A percentile compares a stretch with the other conserved stretches of the same genome.
phyloP scores from a whole-genome alignment of 2,113 vertebrate genomes.

The Aramus guarauna region DNA sequence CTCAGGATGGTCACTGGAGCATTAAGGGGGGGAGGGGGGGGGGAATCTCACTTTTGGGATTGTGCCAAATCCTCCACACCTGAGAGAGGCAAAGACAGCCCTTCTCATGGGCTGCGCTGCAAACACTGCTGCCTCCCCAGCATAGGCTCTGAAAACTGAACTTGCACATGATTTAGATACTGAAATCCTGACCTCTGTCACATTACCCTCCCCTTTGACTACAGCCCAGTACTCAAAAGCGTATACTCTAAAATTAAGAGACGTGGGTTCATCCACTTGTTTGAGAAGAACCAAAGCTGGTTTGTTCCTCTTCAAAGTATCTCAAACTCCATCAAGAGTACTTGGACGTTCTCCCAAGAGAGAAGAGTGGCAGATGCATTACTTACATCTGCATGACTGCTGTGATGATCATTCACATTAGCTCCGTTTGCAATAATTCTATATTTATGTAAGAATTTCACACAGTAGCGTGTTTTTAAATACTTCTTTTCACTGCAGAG shows the following conservation, averaged over 20 bases:
- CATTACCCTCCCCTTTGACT: fast-evolving
- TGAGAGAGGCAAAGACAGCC: background rate
- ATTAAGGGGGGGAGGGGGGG: background rate
- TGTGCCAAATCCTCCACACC: background rate
- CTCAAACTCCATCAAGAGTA: background rate
- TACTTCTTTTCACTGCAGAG: background rate
- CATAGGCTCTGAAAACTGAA: background rate
- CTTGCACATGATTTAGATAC: background rate
- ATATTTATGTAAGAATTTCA: background rate
- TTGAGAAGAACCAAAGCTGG: background rate
- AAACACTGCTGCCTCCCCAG: background rate
- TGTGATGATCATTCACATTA: background rate
- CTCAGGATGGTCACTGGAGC: background rate
- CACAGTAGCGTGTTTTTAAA: background rate
- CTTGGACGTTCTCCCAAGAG: background rate
- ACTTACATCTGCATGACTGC: background rate
- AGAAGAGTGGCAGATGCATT: background rate
- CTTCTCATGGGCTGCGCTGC: background rate
- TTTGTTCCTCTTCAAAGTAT: background rate
- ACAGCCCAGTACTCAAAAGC: background rate
- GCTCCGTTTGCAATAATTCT: background rate
- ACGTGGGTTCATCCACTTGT: background rate
- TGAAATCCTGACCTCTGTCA: background rate
- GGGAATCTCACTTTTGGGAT: background rate
- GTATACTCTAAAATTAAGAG: background rate